Evolutionary conservation across 2,888 invertebrate genomes (phyloP).

Genomic region (Oscheius sp.): DNA sequence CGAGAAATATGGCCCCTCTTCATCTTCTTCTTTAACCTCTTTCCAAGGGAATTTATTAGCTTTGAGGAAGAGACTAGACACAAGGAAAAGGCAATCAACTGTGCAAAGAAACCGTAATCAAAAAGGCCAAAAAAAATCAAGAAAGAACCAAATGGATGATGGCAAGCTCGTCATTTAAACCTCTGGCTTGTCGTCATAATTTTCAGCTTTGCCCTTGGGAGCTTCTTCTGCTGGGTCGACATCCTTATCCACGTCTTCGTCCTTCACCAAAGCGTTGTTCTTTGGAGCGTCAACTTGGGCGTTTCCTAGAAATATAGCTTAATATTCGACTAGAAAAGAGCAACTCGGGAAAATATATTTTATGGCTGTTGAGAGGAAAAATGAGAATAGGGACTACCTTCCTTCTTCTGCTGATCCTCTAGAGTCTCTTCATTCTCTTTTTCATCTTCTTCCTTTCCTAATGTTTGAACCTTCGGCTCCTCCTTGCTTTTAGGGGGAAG

Average conservation of each 20-base stretch:
- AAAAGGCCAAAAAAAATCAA: not conserved
- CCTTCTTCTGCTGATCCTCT: not conserved
- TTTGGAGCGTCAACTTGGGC: constrained; percentile 1
- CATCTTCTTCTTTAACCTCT: not conserved
- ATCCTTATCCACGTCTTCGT: not conserved
- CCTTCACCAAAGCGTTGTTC: not conserved
- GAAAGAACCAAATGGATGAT: not conserved
- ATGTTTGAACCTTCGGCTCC: too few species aligned
- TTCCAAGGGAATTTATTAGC: not conserved
- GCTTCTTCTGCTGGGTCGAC: not conserved
- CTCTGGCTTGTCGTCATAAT: constrained; percentile 22
- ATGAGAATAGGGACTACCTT: not conserved
- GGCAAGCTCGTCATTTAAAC: not conserved
- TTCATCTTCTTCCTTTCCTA: not conserved
- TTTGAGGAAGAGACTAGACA: not conserved
- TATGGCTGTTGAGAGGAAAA: too few species aligned
- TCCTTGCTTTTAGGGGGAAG: too few species aligned
- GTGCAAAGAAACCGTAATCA: constrained; percentile 13
- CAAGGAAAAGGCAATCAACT: not conserved
- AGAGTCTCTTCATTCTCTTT: not conserved
- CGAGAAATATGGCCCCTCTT: not conserved
- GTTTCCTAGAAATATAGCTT: too few species aligned
- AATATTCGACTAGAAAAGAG: too few species aligned
- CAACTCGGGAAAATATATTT: too few species aligned
- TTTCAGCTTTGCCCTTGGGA: not conserved